A percentile compares a stretch with the other conserved stretches of the same genome.
Evolutionary conservation across 2,113 vertebrate species (phyloP).

Genomic region (Gyps fulvus): DNA sequence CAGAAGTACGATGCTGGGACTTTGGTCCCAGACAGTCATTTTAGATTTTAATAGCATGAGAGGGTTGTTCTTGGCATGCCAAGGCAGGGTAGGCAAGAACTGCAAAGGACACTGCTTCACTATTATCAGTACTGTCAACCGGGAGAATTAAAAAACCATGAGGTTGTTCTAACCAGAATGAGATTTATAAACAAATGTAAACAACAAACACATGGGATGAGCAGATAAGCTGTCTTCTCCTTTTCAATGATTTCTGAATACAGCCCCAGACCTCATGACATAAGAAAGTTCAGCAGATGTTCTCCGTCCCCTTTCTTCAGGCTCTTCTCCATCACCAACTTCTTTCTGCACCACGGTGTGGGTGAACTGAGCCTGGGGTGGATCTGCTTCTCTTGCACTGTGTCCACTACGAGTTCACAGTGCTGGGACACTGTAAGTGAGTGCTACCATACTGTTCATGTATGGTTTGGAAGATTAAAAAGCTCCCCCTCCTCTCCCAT

Average conservation of each 20-base stretch:
- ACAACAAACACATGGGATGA: rapidly evolving
- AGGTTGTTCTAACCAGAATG: background rate
- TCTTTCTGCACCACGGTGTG: background rate
- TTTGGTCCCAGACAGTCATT: background rate
- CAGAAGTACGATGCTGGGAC: background rate
- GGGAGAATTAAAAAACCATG: background rate
- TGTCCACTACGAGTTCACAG: background rate
- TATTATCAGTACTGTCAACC: background rate
- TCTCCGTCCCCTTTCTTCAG: background rate
- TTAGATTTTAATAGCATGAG: background rate
- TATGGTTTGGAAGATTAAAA: background rate
- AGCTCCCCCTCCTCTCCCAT: background rate
- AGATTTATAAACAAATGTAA: background rate
- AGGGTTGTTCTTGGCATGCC: background rate
- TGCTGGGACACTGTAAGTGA: background rate
- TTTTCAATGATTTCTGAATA: background rate
- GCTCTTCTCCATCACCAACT: background rate
- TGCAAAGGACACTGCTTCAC: background rate
- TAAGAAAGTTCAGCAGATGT: background rate
- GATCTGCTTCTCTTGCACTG: background rate
- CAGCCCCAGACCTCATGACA: background rate
- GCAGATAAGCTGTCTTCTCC: background rate
- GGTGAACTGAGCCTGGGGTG: background rate
- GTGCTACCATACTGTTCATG: background rate
- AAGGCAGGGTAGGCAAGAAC: background rate